Percentiles rank a stretch among this genome's conserved stretches.
phyloP scores from a whole-genome alignment of 2,113 vertebrate genomes.

The Lampris incognitus region DNA sequence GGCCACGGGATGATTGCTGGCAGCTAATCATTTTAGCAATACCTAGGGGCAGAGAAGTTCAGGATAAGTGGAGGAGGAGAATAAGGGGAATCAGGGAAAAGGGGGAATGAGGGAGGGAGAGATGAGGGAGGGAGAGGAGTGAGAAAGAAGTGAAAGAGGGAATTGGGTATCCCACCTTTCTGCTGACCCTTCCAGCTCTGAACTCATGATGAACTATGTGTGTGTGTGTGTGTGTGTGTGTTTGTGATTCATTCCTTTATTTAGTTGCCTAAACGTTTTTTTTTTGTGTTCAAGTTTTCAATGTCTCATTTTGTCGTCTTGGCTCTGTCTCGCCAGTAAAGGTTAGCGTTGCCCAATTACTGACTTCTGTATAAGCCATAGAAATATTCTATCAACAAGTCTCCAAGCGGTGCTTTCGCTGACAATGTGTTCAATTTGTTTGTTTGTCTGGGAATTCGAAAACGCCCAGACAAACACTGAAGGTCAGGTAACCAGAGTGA shows the following conservation, averaged over 20 bases:
- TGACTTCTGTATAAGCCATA: conserved; percentile 56
- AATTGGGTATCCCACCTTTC: conserved; percentile 29
- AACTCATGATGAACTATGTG: conserved; percentile 69
- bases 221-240: conserved; percentile 47
- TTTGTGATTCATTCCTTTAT: conserved; percentile 13
- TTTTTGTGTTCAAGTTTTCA: conserved; percentile 19
- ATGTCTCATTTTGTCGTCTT: conserved; percentile 50
- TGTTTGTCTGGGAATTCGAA: too few species aligned
- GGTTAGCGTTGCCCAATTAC: conserved; percentile 50
- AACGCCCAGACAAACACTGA: conserved; percentile 25
- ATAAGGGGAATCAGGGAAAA: conserved; percentile 26
- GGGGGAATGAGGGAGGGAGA: conserved; percentile 1
- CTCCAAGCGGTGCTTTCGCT: neutral
- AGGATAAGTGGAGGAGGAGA: conserved; percentile 38
- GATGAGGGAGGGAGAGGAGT: conserved; percentile 5
- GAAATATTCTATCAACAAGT: conserved; percentile 38
- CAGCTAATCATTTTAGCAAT: conserved; percentile 83
- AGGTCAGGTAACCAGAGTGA: conserved; percentile 40
- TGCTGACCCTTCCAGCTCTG: conserved; percentile 49
- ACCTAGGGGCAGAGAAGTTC: conserved; percentile 69
- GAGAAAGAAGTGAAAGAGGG: neutral
- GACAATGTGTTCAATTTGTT: too few species aligned
- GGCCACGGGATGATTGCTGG: conserved; percentile 76
- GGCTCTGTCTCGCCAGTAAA: conserved; percentile 41
- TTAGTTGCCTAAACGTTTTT: too few species aligned